Conservation (phyloP, 2,797 vertebrate species). For the Siniperca undulata region DNA sequence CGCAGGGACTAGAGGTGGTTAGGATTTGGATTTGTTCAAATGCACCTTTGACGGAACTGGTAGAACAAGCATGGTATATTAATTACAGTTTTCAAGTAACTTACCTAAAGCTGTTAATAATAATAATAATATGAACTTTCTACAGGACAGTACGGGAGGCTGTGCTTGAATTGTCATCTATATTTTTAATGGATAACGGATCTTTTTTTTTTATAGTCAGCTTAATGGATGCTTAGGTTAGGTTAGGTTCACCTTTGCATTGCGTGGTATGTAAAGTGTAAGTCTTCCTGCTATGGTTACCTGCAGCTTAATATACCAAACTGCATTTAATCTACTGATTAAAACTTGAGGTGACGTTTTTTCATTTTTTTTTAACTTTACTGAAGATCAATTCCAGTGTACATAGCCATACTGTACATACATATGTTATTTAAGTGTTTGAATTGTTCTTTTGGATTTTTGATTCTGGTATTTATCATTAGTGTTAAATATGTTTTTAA, state of each 20-base stretch:
- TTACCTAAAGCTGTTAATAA: background rate
- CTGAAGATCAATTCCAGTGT: background rate
- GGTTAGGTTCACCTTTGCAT: background rate
- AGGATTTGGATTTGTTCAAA: too few relatives aligned
- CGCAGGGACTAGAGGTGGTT: too few relatives aligned
- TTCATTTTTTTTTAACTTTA: background rate
- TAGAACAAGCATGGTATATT: too few relatives aligned
- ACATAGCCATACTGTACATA: background rate
- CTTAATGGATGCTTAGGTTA: background rate
- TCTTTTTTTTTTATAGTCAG: background rate
- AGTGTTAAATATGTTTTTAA: background rate
- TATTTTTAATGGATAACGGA: background rate
- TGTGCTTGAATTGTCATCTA: background rate
- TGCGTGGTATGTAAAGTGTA: background rate
- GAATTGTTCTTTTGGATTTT: background rate
- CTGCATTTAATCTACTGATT: background rate
- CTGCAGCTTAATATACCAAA: conserved; percentile 7
- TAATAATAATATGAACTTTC: background rate
- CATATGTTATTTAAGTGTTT: background rate
- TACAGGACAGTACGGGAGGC: background rate
- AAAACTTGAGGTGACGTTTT: background rate
- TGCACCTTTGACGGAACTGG: too few relatives aligned
- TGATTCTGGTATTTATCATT: background rate
- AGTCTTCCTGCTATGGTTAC: background rate
- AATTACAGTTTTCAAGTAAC: too few relatives aligned